Base-by-base conservation (phyloP, 2,888 invertebrate genomes). In the Perdita meconis region DNA sequence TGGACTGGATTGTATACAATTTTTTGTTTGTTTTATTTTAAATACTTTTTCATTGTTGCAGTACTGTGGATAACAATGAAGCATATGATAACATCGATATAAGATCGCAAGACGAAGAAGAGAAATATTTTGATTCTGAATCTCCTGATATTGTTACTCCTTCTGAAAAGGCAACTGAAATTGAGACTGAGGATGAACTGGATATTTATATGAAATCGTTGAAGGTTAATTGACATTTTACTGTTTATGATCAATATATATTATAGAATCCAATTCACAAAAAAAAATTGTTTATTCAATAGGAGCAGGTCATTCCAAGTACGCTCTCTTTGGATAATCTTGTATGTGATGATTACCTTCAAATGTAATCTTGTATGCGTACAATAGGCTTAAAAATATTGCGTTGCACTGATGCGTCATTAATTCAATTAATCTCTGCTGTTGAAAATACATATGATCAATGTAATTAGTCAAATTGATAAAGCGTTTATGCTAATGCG, bases 91-190 rank as follows among this genome's bases (percentile, higher is more conserved):
- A 95, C 86, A 90, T 96, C 78, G 95, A 95, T 72, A 94, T 96
- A 64, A 92, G 95, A 73, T 95, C 95, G 50, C 95, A 95, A 86
- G 98, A 98, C 92, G 96, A 95, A 82, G 97, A 98, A 92, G 98
- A 98, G 86, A 96, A 95, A 89, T 98, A 98, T 92, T 98, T 98
- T 93, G 97, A 97, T 91, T 95, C 96, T 2, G 97, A 97, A 91
- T 94, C 95, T 30, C 95, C 96, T 81, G 95, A 95, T 81, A 93
- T 93, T 50, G 84, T 88, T 42, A 65, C 85, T 63, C 30, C 53
- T 13, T 56, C 10, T 16, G 82, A 85, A 47, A 83, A 86, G 42
- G 78, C 85, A 63, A 85, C 82, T 69, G 86, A 87, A 57, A 87
- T 81, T 44, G 88, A 90, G 68, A 88, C 88, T 55, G 93, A 92